These are phyloP conservation scores for Papilio xuthus DNA, from an alignment of 1,140 invertebrate species.

Conservation along the genomic window DNA sequence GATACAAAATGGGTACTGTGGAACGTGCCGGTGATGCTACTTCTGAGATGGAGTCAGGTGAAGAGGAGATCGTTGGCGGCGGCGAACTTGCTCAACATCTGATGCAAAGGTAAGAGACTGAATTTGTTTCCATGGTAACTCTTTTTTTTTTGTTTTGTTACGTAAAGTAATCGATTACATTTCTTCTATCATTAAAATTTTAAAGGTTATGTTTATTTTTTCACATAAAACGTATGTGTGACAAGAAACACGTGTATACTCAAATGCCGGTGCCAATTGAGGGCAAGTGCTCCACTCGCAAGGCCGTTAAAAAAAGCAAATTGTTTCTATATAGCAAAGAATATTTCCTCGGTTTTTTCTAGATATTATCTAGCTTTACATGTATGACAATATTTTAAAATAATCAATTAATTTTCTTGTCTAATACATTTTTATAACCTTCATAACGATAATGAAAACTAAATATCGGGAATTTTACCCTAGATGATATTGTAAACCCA, in stretches of 20 bases:
- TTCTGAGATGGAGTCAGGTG: conserved; percentile 74
- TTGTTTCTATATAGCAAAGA: neutral
- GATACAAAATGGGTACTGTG: conserved; percentile 72
- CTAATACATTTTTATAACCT: neutral
- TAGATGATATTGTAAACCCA: too few relatives aligned
- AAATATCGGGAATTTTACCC: too few relatives aligned
- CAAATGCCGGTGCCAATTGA: conserved; percentile 32
- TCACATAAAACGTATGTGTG: neutral
- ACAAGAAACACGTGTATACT: conserved; percentile 36
- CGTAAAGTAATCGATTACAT: neutral
- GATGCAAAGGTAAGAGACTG: conserved; percentile 64
- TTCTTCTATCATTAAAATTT: neutral
- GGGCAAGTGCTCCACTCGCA: conserved; percentile 11
- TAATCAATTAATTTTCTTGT: neutral
- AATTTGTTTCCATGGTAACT: conserved; percentile 29
- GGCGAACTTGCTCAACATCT: conserved; percentile 72
- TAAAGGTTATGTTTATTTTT: conserved; percentile 12
- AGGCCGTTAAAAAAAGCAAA: neutral
- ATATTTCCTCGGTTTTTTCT: neutral
- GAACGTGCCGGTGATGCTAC: conserved; percentile 73
- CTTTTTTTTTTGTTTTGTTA: conserved; percentile 32
- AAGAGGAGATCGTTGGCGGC: conserved; percentile 72
- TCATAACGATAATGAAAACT: neutral
- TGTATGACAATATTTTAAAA: neutral
- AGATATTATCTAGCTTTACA: neutral